Evolutionary conservation across 1,140 invertebrate species (phyloP).

Genomic region (silkworm (Bombyx mori)): DNA sequence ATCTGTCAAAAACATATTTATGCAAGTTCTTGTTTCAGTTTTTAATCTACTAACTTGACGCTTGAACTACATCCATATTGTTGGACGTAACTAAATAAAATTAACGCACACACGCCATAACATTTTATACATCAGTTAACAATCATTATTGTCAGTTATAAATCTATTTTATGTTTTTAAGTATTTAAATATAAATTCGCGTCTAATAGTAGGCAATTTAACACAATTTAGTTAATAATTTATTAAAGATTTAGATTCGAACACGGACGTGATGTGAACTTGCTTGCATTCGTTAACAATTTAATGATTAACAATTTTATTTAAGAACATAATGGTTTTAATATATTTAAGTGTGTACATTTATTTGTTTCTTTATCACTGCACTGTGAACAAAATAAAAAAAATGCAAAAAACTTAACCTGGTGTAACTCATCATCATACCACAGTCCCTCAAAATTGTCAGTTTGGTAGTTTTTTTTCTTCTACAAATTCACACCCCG

Average conservation of each 20-base stretch:
- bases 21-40: no score
- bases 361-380: no score
- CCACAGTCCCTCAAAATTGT: no score
- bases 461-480: no score
- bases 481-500: constrained; percentile 20
- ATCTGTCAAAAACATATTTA: no score
- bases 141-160: constrained; percentile 72
- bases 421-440: no score
- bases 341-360: no score
- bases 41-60: constrained; percentile 27
- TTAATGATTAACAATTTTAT: neutral
- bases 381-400: no score
- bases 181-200: constrained; percentile 70
- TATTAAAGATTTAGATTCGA: constrained; percentile 38
- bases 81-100: constrained; percentile 54
- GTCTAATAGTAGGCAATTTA: constrained; percentile 67
- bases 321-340: no score
- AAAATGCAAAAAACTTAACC: no score
- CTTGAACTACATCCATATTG: constrained; percentile 44
- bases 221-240: constrained; percentile 54
- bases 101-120: constrained; percentile 58
- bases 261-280: constrained; percentile 35
- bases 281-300: constrained; percentile 11
- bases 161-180: constrained; percentile 63
- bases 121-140: constrained; percentile 70